Evolutionary conservation across 2,888 invertebrate species (phyloP).

Genomic region (Mamestra brassicae): DNA sequence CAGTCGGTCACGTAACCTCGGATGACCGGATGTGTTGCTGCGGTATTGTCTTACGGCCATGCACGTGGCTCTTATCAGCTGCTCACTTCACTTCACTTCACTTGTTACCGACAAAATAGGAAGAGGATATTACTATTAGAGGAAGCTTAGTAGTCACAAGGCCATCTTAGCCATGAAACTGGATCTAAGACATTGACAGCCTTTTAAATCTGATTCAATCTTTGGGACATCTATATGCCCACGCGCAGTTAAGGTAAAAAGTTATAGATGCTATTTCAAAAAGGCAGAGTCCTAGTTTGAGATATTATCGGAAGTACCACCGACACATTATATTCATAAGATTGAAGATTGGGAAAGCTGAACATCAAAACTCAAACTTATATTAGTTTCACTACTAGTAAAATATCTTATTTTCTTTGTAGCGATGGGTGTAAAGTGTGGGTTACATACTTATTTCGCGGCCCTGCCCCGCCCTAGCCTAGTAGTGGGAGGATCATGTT

Average conservation of each 20-base stretch:
- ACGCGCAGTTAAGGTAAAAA: too few relatives aligned
- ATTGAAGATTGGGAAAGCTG: neutral
- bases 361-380: neutral
- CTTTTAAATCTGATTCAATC: too few relatives aligned
- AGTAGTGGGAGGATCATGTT: constrained; percentile 27
- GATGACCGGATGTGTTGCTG: constrained; percentile 46
- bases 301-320: too few relatives aligned
- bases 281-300: too few relatives aligned
- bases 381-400: neutral
- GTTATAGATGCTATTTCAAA: too few relatives aligned
- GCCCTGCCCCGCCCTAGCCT: constrained; percentile 28
- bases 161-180: neutral
- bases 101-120: neutral
- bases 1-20: constrained; percentile 50
- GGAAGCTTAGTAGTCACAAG: neutral
- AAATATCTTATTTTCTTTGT: neutral
- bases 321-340: neutral
- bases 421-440: constrained; percentile 22
- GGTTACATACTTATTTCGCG: constrained; percentile 8
- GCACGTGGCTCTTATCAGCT: constrained; percentile 24
- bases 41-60: constrained; percentile 22
- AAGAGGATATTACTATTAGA: neutral
- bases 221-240: too few relatives aligned
- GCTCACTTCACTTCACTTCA: too few relatives aligned
- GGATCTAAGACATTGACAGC: neutral